phyloP scores from a whole-genome alignment of 1,140 invertebrate species.

The Conus betulinus region DNA sequence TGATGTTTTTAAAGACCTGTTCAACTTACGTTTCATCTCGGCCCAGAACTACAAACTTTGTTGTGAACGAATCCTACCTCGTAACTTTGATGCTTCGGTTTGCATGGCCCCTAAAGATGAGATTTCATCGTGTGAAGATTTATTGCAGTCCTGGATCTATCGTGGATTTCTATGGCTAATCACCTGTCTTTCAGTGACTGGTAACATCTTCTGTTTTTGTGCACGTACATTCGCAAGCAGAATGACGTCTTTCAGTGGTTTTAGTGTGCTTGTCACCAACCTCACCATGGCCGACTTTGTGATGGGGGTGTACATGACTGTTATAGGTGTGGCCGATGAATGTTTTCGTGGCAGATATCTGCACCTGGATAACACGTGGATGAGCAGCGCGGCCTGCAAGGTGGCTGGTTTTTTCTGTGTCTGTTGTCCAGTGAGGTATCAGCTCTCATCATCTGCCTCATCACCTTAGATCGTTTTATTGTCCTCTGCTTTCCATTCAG shows the following conservation, averaged over 20 bases:
- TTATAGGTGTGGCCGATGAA: conserved; percentile 34
- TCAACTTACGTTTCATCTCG: conserved; percentile 33
- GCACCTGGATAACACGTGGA: conserved; percentile 16
- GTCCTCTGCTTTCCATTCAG: conserved; percentile 30
- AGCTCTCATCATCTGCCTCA: conserved; percentile 37
- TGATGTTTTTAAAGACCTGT: conserved; percentile 40
- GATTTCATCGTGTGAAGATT: conserved; percentile 54
- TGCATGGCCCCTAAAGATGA: conserved; percentile 36
- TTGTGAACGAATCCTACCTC: conserved; percentile 34
- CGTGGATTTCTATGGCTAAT: conserved; percentile 48
- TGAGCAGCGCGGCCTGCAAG: conserved; percentile 13
- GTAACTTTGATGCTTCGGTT: not conserved
- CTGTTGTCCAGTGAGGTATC: conserved; percentile 38
- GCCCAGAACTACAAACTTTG: conserved; percentile 49
- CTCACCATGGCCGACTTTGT: conserved; percentile 32
- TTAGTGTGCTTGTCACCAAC: conserved; percentile 54
- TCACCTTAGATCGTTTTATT: conserved; percentile 52
- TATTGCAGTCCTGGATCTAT: conserved; percentile 40
- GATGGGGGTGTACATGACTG: conserved; percentile 34
- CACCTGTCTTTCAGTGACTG: conserved; percentile 42
- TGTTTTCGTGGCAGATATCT: conserved; percentile 54
- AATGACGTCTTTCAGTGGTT: conserved; percentile 41
- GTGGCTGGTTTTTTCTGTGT: conserved; percentile 38
- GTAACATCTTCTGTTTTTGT: conserved; percentile 42
- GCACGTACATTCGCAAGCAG: conserved; percentile 24